phyloP scores from a whole-genome alignment of 1,140 invertebrate genomes.

The Zaprionus taronus region DNA sequence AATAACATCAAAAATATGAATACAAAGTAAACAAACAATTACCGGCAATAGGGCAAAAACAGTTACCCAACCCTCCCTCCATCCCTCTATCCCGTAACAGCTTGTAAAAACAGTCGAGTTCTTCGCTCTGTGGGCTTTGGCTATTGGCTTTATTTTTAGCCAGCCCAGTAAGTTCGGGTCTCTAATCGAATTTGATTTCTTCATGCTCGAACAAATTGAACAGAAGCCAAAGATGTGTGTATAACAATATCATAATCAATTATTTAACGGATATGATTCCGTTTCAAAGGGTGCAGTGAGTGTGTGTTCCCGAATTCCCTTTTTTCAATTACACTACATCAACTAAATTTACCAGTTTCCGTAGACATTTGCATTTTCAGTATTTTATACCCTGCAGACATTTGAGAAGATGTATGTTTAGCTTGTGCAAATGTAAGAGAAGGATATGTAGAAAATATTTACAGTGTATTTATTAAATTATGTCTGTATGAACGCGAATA shows the following conservation, averaged over 20 bases:
- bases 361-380: not conserved
- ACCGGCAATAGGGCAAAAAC: conserved; percentile 24
- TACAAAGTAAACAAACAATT: conserved; percentile 47
- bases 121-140: conserved; percentile 6
- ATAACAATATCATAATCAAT: conserved; percentile 8
- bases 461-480: too few relatives aligned
- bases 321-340: not conserved
- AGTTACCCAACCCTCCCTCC: not conserved
- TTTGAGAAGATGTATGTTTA: not conserved
- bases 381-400: not conserved
- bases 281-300: not conserved
- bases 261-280: not conserved
- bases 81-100: not conserved
- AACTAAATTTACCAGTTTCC: not conserved
- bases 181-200: conserved; percentile 23
- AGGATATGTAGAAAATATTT: too few relatives aligned
- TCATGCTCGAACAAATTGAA: conserved; percentile 1
- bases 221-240: not conserved
- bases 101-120: conserved; percentile 16
- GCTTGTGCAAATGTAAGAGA: not conserved
- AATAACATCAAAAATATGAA: conserved; percentile 38
- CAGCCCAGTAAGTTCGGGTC: not conserved
- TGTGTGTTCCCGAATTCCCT: not conserved
- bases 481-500: not conserved
- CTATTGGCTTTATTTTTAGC: conserved; percentile 25